A percentile compares a stretch with the other conserved stretches of the same genome.
Conservation (phyloP, 2,113 vertebrate species). For the Oryzias celebensis region DNA sequence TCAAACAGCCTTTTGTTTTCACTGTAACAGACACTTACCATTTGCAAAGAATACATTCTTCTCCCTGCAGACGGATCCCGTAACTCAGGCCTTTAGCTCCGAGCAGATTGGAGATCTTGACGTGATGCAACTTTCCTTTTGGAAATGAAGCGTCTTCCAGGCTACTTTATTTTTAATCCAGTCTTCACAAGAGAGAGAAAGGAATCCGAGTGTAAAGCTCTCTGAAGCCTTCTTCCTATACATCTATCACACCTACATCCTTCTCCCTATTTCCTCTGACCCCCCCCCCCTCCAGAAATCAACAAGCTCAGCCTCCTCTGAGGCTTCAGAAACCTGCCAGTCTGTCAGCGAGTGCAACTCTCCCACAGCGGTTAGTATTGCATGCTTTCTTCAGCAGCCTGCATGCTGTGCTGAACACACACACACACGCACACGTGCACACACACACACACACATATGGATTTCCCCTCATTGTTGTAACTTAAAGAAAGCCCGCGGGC, state of each 20-base stretch:
- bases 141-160: conserved; percentile 51
- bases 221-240: conserved; percentile 25
- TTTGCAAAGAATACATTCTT: conserved; percentile 43
- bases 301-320: conserved; percentile 96
- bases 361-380: conserved; percentile 91
- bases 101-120: conserved; percentile 33
- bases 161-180: conserved; percentile 44
- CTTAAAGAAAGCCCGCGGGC: conserved; percentile 38
- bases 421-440: neutral
- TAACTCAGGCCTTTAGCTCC: conserved; percentile 37
- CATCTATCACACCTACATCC: conserved; percentile 28
- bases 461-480: conserved; percentile 36
- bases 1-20: conserved; percentile 26
- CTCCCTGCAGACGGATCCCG: conserved; percentile 42
- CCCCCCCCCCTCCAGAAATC: conserved; percentile 85
- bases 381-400: conserved; percentile 21
- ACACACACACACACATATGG: conserved; percentile 6
- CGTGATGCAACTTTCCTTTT: conserved; percentile 50
- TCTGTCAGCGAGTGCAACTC: conserved; percentile 98
- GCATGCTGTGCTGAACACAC: conserved; percentile 16
- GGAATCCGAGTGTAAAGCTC: conserved; percentile 8
- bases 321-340: conserved; percentile 97
- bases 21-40: conserved; percentile 30
- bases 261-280: conserved; percentile 12
- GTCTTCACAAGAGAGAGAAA: conserved; percentile 15